Base-by-base conservation (phyloP, 2,113 vertebrate genomes). In the Pluvianellus socialis region DNA sequence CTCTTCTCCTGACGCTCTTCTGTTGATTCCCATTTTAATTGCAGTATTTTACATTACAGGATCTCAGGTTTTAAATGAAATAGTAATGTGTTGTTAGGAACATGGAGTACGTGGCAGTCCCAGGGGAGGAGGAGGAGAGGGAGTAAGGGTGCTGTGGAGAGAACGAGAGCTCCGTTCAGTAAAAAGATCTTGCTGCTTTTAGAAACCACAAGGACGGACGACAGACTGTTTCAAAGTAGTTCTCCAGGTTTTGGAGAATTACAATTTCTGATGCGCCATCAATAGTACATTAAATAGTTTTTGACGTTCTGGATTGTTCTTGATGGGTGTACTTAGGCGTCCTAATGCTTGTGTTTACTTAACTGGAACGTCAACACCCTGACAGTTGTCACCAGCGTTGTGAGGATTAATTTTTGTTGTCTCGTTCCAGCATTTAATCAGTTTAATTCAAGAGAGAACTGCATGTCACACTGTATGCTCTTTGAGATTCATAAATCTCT, bases 361-460 rank as follows among this genome's bases (percentile, higher is more conserved):
- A 61, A 13, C 19, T 84, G 76, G 90, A 85, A 84, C 80, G 70
- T 74, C 71, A 77, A 28, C 71, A 62, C 68, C 65, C 68, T 74
- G 79, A 45, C 79, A 90, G 62, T 90, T 96, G 96, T 95, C 94
- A 91, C 24, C 56, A 11, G 75, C 79, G 4, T 45, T 66, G 82
- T 61, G 58, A 56, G 89, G 94, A 88, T 96, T 91, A 35, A 72
- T 92, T 94, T 83, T 75, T 84, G 63, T 86, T 80, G 82, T 83
- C 92, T 94, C 1, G 1, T 89, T 75, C 30, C 76, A 82, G 61
- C 86, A 21, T 85, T 94, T 96, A 88, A 86, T 97, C 94, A 96
- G 75, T 93, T 94, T 74, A 68, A 91, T 90, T 92, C 68, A 84
- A 9, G 83, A 70, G 87, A n/a, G 82, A 56, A 23, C 61, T 55